phyloP scores from a whole-genome alignment of 2,113 vertebrate species.

The Proterorhinus semilunaris region DNA sequence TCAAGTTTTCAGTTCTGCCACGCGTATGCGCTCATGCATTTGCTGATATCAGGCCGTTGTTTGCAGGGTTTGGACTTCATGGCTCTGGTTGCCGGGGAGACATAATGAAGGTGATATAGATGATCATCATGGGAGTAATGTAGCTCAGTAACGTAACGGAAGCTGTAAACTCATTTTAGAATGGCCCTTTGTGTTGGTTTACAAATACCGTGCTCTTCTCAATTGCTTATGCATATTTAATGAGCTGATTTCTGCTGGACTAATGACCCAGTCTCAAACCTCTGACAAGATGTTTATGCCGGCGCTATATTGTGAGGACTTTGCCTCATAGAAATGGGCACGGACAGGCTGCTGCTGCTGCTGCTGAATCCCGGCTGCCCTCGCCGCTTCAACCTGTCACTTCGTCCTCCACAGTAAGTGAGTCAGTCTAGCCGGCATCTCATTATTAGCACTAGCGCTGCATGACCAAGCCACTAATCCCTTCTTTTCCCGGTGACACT shows the following conservation, averaged over 20 bases:
- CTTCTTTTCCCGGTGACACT: constrained; percentile 37
- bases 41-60: no score
- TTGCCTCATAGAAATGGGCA: neutral
- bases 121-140: no score
- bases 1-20: no score
- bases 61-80: no score
- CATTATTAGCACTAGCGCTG: constrained; percentile 48
- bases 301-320: neutral
- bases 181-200: neutral
- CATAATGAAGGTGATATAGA: no score
- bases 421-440: constrained; percentile 23
- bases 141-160: neutral
- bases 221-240: constrained; percentile 6
- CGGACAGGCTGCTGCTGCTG: neutral
- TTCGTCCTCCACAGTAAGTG: constrained; percentile 27
- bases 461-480: constrained; percentile 41
- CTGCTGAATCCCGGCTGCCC: neutral
- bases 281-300: constrained; percentile 2
- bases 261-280: constrained; percentile 33
- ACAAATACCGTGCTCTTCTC: neutral
- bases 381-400: neutral
- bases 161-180: neutral
- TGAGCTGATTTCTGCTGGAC: constrained; percentile 7
- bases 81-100: no score
- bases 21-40: no score